phyloP scores from a whole-genome alignment of 2,113 vertebrate genomes.

The Xenotilapia longispinis region DNA sequence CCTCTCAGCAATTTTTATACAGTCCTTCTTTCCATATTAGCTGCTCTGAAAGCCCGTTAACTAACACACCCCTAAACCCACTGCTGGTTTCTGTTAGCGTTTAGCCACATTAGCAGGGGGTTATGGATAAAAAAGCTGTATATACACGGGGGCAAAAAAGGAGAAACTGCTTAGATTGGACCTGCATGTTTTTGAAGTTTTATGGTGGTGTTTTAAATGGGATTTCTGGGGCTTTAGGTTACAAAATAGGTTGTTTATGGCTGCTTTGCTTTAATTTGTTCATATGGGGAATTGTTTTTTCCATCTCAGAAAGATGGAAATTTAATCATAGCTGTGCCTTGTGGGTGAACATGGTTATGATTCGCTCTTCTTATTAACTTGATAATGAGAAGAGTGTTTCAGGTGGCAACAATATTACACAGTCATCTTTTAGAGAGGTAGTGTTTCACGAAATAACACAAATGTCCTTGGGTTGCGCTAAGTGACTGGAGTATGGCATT shows the following conservation, averaged over 20 bases:
- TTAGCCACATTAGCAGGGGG: slow-evolving; percentile 50
- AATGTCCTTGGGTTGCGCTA: background rate
- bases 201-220: slow-evolving; percentile 42
- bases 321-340: background rate
- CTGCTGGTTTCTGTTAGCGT: slow-evolving; percentile 63
- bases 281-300: background rate
- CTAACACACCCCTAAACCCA: slow-evolving; percentile 14
- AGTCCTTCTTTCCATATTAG: slow-evolving; percentile 55
- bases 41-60: slow-evolving; percentile 44
- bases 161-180: slow-evolving; percentile 3
- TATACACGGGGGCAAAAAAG: background rate
- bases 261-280: background rate
- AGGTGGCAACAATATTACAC: background rate
- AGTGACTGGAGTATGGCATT: background rate
- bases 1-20: slow-evolving; percentile 61
- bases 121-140: slow-evolving; percentile 2
- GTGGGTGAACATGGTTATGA: background rate
- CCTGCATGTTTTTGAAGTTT: slow-evolving; percentile 54
- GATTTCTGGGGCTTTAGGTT: slow-evolving; percentile 8
- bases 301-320: background rate
- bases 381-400: background rate
- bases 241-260: slow-evolving; percentile 11
- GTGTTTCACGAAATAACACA: background rate
- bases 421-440: background rate
- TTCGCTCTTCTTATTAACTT: background rate